Evolutionary conservation across 1,140 invertebrate genomes (phyloP).

Genomic region (Cydia strobilella): DNA sequence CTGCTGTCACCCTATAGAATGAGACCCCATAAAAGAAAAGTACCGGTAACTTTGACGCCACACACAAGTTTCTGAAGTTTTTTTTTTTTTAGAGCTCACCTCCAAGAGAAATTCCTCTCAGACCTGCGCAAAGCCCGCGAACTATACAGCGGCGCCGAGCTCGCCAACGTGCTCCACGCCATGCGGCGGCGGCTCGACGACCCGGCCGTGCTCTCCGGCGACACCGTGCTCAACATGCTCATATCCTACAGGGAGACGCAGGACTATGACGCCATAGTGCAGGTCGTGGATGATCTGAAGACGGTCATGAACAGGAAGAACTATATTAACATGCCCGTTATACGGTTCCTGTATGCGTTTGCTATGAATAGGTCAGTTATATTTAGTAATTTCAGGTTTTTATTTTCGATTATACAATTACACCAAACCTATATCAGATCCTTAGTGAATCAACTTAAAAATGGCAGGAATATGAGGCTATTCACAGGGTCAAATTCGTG

Average conservation of each 20-base stretch:
- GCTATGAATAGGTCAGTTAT: constrained; percentile 92
- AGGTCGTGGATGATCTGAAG: constrained; percentile 96
- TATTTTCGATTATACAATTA: neutral
- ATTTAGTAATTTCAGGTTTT: constrained; percentile 15
- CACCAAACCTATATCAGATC: no score
- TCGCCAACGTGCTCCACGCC: constrained; percentile 91
- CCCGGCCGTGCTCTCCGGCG: constrained; percentile 96
- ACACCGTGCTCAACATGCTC: constrained; percentile 96
- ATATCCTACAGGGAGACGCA: constrained; percentile 96
- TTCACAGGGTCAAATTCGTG: no score
- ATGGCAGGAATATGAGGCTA: no score
- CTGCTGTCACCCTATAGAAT: no score
- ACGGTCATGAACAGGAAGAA: constrained; percentile 95
- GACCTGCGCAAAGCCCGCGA: constrained; percentile 97
- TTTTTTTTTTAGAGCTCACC: constrained; percentile 89
- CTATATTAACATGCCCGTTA: constrained; percentile 93
- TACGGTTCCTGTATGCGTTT: constrained; percentile 97
- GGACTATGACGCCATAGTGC: constrained; percentile 99
- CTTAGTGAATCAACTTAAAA: no score
- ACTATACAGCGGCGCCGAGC: constrained; percentile 90
- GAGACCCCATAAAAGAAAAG: no score
- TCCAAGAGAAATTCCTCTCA: constrained; percentile 98
- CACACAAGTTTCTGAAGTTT: no score
- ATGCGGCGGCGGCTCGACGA: constrained; percentile 97
- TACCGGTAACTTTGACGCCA: no score